phyloP scores from a whole-genome alignment of 2,888 invertebrate species.

The Miltochrista miniata region DNA sequence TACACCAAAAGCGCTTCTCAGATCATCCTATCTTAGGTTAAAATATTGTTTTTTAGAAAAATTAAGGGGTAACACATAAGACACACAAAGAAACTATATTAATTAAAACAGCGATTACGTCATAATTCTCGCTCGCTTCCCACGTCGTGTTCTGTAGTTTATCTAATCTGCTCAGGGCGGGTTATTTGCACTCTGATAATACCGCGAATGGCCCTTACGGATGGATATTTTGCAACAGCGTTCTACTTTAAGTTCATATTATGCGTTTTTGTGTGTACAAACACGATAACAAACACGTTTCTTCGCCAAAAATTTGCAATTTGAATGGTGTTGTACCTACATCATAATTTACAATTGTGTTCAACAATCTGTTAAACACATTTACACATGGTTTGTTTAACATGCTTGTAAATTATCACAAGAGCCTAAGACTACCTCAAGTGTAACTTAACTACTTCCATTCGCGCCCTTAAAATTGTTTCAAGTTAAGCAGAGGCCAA shows the following conservation, averaged over 20 bases:
- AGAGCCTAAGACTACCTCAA: no score
- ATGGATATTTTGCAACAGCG: slow-evolving; percentile 59
- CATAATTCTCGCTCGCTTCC: slow-evolving; percentile 54
- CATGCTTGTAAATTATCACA: no score
- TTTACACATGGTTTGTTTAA: no score
- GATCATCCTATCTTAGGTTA: no score
- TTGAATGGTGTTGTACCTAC: neutral
- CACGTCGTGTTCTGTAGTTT: slow-evolving; percentile 64
- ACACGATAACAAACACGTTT: slow-evolving; percentile 3
- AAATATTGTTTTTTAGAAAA: no score
- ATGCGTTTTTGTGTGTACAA: slow-evolving; percentile 20
- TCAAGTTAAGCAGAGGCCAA: no score
- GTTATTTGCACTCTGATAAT: slow-evolving; percentile 80
- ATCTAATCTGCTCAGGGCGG: slow-evolving; percentile 77
- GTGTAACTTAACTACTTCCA: no score
- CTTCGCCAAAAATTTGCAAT: neutral
- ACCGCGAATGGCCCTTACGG: slow-evolving; percentile 68
- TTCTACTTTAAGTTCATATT: slow-evolving; percentile 30
- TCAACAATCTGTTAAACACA: no score
- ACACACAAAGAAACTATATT: slow-evolving; percentile 33
- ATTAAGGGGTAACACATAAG: no score
- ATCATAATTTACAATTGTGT: no score
- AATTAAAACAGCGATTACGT: slow-evolving; percentile 49
- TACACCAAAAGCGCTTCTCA: no score
- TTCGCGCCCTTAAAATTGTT: no score